Percentiles rank a stretch among this genome's conserved stretches.
Conservation (phyloP, 2,113 vertebrate species). For the Nothoprocta perdicaria region DNA sequence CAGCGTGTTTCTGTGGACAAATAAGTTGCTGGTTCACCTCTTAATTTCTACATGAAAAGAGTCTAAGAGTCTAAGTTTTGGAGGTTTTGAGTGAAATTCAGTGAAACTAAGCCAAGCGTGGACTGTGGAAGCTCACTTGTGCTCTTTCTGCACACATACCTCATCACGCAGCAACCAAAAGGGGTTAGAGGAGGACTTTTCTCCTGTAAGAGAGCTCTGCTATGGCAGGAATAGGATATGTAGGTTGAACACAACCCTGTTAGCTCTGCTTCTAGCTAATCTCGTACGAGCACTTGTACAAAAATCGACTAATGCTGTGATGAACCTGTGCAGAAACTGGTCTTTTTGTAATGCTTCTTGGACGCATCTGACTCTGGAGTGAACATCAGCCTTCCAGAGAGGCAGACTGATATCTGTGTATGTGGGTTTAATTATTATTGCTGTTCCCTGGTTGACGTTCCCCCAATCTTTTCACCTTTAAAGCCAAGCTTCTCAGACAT, state of each 20-base stretch:
- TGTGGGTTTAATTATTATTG: not conserved
- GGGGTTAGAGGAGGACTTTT: not conserved
- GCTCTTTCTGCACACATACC: not conserved
- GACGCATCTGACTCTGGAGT: not conserved
- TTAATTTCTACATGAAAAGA: fast-evolving
- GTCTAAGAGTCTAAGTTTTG: not conserved
- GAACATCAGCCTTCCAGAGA: not conserved
- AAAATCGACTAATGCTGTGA: fast-evolving
- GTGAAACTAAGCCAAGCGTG: not conserved
- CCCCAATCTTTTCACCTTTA: not conserved
- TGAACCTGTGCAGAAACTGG: not conserved
- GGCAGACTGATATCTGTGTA: not conserved
- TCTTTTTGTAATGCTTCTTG: not conserved
- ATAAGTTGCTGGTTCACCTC: not conserved
- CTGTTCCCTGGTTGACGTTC: not conserved
- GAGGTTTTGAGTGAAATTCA: not conserved
- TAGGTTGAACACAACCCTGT: fast-evolving
- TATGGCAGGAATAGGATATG: not conserved
- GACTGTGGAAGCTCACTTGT: not conserved
- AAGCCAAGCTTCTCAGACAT: not conserved
- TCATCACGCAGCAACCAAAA: not conserved
- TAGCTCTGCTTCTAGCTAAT: not conserved
- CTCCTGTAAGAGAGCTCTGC: not conserved
- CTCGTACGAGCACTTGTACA: not conserved
- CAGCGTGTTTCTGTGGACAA: not conserved